Conservation (phyloP, 1,140 invertebrate genomes). For the Scylla paramamosain region DNA sequence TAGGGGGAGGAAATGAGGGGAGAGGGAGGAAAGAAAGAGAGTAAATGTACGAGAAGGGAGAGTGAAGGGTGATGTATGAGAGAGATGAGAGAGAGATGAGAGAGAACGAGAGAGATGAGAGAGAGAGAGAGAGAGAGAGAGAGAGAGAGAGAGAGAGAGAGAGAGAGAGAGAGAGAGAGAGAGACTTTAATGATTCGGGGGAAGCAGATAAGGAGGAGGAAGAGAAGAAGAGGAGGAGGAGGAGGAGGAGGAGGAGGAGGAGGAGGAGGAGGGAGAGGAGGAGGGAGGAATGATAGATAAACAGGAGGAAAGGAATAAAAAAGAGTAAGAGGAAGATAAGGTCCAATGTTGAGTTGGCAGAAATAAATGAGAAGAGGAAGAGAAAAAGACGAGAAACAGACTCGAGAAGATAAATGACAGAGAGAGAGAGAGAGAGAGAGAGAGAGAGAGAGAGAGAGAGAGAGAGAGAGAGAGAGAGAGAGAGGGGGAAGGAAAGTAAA, state of each 20-base stretch:
- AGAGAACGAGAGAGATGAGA: not conserved
- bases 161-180: not conserved
- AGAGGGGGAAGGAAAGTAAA: not conserved
- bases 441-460: conserved; percentile 30
- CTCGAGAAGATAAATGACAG: not conserved
- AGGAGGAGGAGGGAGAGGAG: not conserved
- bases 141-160: not conserved
- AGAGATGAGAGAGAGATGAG: not conserved
- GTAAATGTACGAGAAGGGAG: not conserved
- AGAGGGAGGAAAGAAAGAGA: not conserved
- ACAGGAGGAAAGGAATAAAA: not conserved
- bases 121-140: conserved; percentile 1
- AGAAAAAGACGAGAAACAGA: not conserved
- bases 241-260: not conserved
- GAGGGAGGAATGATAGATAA: not conserved
- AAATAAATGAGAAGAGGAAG: no score
- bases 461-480: conserved; percentile 4
- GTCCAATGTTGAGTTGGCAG: not conserved
- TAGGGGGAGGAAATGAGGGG: not conserved
- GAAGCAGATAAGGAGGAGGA: not conserved
- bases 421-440: conserved; percentile 31
- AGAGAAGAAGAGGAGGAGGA: not conserved
- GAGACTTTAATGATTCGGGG: not conserved
- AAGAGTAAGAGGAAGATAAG: not conserved
- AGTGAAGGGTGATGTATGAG: not conserved